Evolutionary conservation across 2,888 invertebrate species (phyloP).

Genomic region (Thereva unica): DNA sequence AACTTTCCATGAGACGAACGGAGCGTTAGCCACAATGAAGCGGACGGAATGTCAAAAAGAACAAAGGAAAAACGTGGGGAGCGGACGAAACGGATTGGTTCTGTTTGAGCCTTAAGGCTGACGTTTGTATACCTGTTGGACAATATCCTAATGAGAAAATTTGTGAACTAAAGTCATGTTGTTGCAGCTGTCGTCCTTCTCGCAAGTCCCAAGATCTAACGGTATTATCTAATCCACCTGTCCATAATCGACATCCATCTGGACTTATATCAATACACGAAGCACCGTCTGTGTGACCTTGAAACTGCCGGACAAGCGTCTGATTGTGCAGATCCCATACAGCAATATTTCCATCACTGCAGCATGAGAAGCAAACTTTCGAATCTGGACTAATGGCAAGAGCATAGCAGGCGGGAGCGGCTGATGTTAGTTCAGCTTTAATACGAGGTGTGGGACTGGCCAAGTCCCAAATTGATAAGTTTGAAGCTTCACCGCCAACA

Average conservation of each 20-base stretch:
- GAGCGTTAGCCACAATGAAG: too few relatives aligned
- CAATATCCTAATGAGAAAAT: constrained; percentile 88
- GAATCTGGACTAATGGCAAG: constrained; percentile 96
- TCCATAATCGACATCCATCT: constrained; percentile 88
- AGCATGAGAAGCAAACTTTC: constrained; percentile 98
- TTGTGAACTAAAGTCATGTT: constrained; percentile 93
- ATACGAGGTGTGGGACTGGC: constrained; percentile 89
- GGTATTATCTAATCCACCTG: constrained; percentile 95
- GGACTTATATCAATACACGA: constrained; percentile 96
- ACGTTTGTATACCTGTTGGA: constrained; percentile 80
- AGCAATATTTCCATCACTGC: constrained; percentile 97
- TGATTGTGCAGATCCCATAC: constrained; percentile 95
- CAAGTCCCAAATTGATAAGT: constrained; percentile 94
- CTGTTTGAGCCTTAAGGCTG: too few relatives aligned
- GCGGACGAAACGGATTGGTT: too few relatives aligned
- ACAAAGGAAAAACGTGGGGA: too few relatives aligned
- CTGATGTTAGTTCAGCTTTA: constrained; percentile 86
- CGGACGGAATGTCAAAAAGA: too few relatives aligned
- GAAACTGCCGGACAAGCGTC: constrained; percentile 88
- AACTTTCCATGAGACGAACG: too few relatives aligned
- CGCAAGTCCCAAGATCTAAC: constrained; percentile 95
- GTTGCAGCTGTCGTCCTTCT: constrained; percentile 90
- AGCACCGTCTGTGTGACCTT: constrained; percentile 97
- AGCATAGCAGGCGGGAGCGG: constrained; percentile 97
- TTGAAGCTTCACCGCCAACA: constrained; percentile 95